Evolutionary conservation across 2,113 vertebrate species (phyloP), one percentile per base, ranked within the genome.

Genomic region (Zapus hudsonius): DNA sequence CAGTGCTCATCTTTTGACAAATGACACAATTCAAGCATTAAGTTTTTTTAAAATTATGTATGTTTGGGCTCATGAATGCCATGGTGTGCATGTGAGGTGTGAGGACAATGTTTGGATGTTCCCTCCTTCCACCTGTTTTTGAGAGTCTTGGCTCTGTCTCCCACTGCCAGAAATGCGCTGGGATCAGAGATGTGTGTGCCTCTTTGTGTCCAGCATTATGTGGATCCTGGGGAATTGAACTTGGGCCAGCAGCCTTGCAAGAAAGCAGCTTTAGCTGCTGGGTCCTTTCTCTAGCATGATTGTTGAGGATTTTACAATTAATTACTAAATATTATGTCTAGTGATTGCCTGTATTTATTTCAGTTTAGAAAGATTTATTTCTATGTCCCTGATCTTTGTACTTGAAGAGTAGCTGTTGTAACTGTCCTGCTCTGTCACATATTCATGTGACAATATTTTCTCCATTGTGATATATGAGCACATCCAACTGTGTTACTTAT

Each of bases 341-440:
- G 64, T 95, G 82, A 91, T 96, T 84, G 72, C 61, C 70, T 83
- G 33, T 69, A 55, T 90, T 95, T 64, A 13, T 73, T 69, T 70
- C 75, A 73, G 72, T 93, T 83, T 83, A 90, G 84, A 78, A 95
- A 94, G 66, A 81, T 87, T 59, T 92, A 57, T 84, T 95, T 93
- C 23, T 95, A 23, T 91, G 88, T 90, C 44, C 57, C 95, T 96
- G 61, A 93, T 74, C 86, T 86, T 94, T 81, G 40, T 92, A 38
- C 87, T 94, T 93, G 72, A 76, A 95, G 83, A 94, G 86, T 84
- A n/a, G 55, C 57, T 52, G 19, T 82, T 93, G 59, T 90, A 47
- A 73, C 64, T 83, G 61, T 83, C 44, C 79, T 75, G 78, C 90
- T 92, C 31, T n/a, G n/a, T n/a, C n/a, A n/a, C n/a, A n/a, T n/a